Base-by-base conservation (phyloP, 2,797 vertebrate genomes). In the Mus caroli region DNA sequence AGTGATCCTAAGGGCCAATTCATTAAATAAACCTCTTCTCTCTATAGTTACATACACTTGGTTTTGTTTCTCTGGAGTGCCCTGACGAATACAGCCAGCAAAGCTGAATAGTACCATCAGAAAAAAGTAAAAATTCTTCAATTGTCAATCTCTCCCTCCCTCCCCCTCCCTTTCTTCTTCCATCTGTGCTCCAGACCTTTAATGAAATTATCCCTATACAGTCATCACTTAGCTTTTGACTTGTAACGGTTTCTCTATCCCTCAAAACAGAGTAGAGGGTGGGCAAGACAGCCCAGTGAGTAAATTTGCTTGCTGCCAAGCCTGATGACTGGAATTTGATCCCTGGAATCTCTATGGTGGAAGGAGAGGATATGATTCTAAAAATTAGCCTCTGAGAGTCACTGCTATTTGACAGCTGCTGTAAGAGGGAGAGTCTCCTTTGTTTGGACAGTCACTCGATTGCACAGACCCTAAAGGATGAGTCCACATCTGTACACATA, bases 211-310 rank as follows among this genome's bases (percentile, higher is more conserved):
- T 64, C 56, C 78, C 50, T 60, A 28, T 93, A 64, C 12, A 58
- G 84, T 64, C 71, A 69, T 54, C 58, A 82, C 64, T 88, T 91
- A 67, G 12, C 56, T 96, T 85, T 88, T 79, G 83, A 92, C n/a
- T 54, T 17, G 67, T 84, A 69, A 52, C 58, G 91, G 69, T 78
- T 93, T 89, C 22, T 56, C 86, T 91, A 78, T 67, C 58, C 46
- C 58, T 94, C 71, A 64, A 92, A 82, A 64, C 54, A 64, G 37
- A 64, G 15, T 43, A 6, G 77, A 31, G 78, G 15, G 31, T 12
- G 17, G 34, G 34, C 13, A 34, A 80, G 78, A 80, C 50, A 54
- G 77, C 17, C 31, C 14, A 54, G 50, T 54, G 77, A n/a, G 31
- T n/a, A 56, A 56, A 56, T 4, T 20, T 71, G 78, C 52, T 54